These are phyloP conservation scores for Lycodopsis pacificus DNA, from an alignment of 2,797 vertebrate species.

Conservation along the genomic window DNA sequence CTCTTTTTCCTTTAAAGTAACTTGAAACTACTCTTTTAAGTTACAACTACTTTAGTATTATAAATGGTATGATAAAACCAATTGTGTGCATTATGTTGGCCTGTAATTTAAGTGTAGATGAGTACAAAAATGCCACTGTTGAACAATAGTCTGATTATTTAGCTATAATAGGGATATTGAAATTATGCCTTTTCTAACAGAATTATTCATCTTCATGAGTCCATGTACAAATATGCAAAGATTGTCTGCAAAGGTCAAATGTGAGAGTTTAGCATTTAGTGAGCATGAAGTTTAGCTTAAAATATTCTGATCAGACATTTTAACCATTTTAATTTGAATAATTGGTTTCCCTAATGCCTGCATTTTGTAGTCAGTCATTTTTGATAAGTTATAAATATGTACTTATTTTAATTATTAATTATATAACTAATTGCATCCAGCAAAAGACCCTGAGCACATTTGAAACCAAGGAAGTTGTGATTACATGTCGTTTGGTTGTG, in stretches of 20 bases:
- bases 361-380: not conserved
- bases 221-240: not conserved
- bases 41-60: not conserved
- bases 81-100: not conserved
- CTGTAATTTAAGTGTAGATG: not conserved
- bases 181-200: not conserved
- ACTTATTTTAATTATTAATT: not conserved
- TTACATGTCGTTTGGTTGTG: not conserved
- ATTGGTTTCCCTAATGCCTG: not conserved
- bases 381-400: not conserved
- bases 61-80: not conserved
- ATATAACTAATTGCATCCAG: not conserved
- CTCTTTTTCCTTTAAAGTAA: too few relatives aligned
- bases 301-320: not conserved
- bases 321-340: not conserved
- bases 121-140: not conserved
- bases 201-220: not conserved
- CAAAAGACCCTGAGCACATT: not conserved
- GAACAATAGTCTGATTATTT: not conserved
- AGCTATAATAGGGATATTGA: not conserved
- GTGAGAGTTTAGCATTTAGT: not conserved
- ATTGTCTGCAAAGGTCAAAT: not conserved
- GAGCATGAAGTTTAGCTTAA: not conserved
- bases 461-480: not conserved
- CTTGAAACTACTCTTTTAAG: not conserved